Evolutionary conservation across 1,140 invertebrate genomes (phyloP).

Genomic region (Apocrypta bakeri): DNA sequence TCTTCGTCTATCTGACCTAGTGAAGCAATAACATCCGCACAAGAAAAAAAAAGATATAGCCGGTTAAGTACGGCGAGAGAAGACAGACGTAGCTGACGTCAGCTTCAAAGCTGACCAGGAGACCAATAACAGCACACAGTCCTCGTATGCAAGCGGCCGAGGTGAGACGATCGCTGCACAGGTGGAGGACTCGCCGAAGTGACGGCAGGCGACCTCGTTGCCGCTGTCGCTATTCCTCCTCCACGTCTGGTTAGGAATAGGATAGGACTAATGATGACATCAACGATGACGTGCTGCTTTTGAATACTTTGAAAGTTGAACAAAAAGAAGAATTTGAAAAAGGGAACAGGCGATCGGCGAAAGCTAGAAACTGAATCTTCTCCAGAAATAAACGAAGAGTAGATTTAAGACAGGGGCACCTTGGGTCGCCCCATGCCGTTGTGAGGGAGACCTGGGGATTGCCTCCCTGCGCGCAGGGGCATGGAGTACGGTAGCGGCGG

Average conservation of each 20-base stretch:
- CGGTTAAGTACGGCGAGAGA: neutral
- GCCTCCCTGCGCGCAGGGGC: constrained; percentile 66
- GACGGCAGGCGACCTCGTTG: neutral
- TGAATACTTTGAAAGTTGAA: neutral
- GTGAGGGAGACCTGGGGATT: constrained; percentile 51
- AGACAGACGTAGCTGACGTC: constrained; percentile 18
- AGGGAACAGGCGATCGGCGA: neutral
- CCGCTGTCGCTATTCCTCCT: constrained; percentile 1
- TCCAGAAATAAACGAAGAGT: neutral
- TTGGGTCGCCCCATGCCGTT: constrained; percentile 47
- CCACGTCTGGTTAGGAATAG: constrained; percentile 38
- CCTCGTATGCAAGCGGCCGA: constrained; percentile 24
- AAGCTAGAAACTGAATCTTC: neutral
- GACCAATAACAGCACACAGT: constrained; percentile 11
- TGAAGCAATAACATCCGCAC: too few relatives aligned
- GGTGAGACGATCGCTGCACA: constrained; percentile 28
- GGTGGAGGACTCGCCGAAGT: constrained; percentile 21
- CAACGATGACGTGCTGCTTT: neutral
- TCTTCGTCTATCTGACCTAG: neutral
- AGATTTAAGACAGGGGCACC: constrained; percentile 32
- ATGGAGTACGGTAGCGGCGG: constrained; percentile 69
- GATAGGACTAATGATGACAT: constrained; percentile 36
- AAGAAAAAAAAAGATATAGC: too few relatives aligned
- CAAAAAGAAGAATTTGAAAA: neutral
- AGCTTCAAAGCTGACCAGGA: constrained; percentile 43